phyloP scores from a whole-genome alignment of 2,113 vertebrate genomes.

The Alligator sinensis region DNA sequence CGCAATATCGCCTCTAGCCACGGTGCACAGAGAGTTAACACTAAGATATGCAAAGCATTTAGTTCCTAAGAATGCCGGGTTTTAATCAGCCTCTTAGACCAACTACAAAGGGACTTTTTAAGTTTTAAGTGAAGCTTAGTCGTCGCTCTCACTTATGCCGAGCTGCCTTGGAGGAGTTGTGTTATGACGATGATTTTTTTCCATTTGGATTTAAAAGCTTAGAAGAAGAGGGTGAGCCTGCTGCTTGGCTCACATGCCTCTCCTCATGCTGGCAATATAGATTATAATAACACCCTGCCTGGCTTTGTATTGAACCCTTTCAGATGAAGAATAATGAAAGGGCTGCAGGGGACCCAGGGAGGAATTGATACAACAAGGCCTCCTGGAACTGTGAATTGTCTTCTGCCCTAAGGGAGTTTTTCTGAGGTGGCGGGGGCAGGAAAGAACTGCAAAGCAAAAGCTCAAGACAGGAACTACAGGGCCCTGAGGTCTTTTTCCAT shows the following conservation, averaged over 20 bases:
- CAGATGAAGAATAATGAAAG: conserved; percentile 15
- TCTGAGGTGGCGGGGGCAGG: background rate
- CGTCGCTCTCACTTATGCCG: conserved; percentile 23
- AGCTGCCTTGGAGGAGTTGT: background rate
- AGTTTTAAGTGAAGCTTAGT: conserved; percentile 39
- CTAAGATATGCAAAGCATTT: conserved; percentile 69
- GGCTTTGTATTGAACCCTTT: background rate
- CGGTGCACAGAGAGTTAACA: conserved; percentile 57
- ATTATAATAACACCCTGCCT: conserved; percentile 58
- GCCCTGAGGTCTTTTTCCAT: fast-evolving
- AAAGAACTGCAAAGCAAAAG: background rate
- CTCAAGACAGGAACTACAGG: fast-evolving
- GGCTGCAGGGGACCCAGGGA: background rate
- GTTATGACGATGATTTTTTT: conserved; percentile 27
- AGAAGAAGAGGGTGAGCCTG: background rate
- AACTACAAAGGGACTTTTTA: conserved; percentile 67
- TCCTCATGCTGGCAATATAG: conserved; percentile 59
- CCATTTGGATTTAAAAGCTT: conserved; percentile 69
- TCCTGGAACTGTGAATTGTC: background rate
- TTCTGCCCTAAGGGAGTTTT: background rate
- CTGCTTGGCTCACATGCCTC: conserved; percentile 50
- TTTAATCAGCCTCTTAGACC: conserved; percentile 49
- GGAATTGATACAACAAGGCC: background rate
- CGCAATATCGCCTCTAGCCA: background rate
- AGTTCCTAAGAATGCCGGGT: background rate